Base-by-base conservation (phyloP, 2,797 vertebrate genomes). In the Diplodus sargus region DNA sequence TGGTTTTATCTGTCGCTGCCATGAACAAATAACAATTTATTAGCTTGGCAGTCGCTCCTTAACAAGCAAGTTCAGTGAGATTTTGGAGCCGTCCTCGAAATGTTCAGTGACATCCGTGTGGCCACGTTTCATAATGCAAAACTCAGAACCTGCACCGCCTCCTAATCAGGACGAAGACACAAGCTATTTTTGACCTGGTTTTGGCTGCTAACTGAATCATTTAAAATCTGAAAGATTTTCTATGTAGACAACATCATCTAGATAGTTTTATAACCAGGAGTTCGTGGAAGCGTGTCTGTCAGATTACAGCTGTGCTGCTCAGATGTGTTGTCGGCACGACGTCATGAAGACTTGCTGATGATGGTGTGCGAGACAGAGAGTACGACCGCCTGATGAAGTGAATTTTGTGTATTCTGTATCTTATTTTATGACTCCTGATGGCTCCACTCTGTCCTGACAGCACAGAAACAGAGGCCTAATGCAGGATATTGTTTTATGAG, bases 211-310 rank as follows among this genome's bases (percentile, higher is more conserved):
- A 25, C 4, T 28, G 34, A 63, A 45, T 73, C n/a, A 18, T 25
- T 30, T 52, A n/a, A 61, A 47, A 74, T 68, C 56, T 52, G 39
- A 59, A 53, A 49, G 25, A 69, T 63, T 52, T 15, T n/a, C 16
- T n/a, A 9, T 53, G 47, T 18, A 47, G 52, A 47, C 68, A 48
- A 42, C 18, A 43, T 66, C 34, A 47, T 17, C 5, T 28, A 14
- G 12, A 20, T 49, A 14, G 39, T 60, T 56, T 52, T n/a, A 76
- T 59, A 49, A 70, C 12, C 45, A 67, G 4, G 7, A 52, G 14
- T 43, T 47, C 45, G 15, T 11, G 53, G 52, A 61, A 71, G 45
- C 18, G 51, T 18, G 42, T 58, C 23, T 13, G 51, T 69, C 25
- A 47, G 34, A 49, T 17, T n/a, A 25, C 51, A 77, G 62, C 30